phyloP scores from a whole-genome alignment of 2,888 invertebrate species.

The Mythimna loreyi region DNA sequence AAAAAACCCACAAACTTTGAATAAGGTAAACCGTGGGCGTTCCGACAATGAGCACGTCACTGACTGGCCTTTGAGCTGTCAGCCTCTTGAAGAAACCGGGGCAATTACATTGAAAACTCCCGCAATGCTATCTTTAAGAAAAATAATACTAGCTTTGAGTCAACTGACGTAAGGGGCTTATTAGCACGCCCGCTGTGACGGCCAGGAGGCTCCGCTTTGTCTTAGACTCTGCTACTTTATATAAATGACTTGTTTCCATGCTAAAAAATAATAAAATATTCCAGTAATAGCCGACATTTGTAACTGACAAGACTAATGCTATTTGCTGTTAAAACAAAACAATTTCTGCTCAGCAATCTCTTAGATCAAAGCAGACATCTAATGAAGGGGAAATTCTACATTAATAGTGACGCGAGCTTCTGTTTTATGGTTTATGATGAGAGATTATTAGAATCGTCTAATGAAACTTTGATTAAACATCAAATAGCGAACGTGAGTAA shows the following conservation, averaged over 20 bases:
- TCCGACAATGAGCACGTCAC: conserved; percentile 89
- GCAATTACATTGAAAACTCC: conserved; percentile 90
- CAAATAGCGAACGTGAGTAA: conserved; percentile 65
- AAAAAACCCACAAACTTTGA: conserved; percentile 85
- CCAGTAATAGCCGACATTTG: conserved; percentile 61
- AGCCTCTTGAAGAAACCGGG: conserved; percentile 88
- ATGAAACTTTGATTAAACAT: conserved; percentile 66
- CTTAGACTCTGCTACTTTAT: conserved; percentile 62
- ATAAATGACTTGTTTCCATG: conserved; percentile 64
- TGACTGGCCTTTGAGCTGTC: conserved; percentile 89
- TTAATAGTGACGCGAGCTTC: conserved; percentile 66
- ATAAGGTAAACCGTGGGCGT: conserved; percentile 89
- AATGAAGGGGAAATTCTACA: conserved; percentile 60
- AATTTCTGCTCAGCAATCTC: conserved; percentile 53
- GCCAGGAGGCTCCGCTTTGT: conserved; percentile 72
- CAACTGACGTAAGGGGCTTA: conserved; percentile 86
- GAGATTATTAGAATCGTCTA: conserved; percentile 57
- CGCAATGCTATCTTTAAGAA: conserved; percentile 88
- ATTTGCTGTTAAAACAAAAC: conserved; percentile 63
- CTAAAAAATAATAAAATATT: conserved; percentile 66
- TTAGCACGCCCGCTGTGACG: conserved; percentile 83
- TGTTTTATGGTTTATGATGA: conserved; percentile 70
- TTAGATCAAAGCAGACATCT: conserved; percentile 61
- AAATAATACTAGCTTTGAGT: conserved; percentile 85
- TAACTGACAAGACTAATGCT: conserved; percentile 62